Conservation (phyloP, 2,113 vertebrate species). For the Forbesichthys agassizii region DNA sequence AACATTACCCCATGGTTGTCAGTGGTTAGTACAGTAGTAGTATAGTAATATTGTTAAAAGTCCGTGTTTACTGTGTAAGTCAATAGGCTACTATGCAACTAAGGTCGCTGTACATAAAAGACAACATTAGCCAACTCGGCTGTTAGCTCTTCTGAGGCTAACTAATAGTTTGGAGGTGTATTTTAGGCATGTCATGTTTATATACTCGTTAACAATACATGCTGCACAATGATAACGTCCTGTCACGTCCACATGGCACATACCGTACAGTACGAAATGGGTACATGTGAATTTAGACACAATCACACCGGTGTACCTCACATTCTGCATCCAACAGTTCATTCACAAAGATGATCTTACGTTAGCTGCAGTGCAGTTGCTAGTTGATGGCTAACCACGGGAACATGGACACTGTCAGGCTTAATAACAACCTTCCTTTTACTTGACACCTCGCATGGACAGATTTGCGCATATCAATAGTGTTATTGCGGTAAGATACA, state of each 20-base stretch:
- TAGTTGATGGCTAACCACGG: slow-evolving; percentile 40
- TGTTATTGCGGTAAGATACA: neutral
- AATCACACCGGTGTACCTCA: slow-evolving; percentile 29
- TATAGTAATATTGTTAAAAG: no score
- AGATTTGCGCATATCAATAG: neutral
- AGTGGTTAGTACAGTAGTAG: no score
- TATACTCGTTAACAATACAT: neutral
- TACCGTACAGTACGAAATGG: slow-evolving; percentile 1
- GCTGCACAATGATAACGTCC: neutral
- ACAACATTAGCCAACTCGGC: neutral
- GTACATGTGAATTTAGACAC: slow-evolving; percentile 18
- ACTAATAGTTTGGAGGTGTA: neutral
- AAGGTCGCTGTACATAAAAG: no score
- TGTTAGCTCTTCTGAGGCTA: neutral
- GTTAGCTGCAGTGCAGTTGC: slow-evolving; percentile 57
- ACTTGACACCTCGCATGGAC: slow-evolving; percentile 32
- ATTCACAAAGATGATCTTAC: slow-evolving; percentile 64
- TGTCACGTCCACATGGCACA: neutral
- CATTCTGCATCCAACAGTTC: slow-evolving; percentile 30
- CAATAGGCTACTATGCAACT: no score
- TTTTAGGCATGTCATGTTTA: neutral
- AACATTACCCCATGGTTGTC: no score
- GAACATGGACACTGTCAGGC: neutral
- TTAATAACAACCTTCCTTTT: slow-evolving; percentile 52
- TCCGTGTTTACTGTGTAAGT: no score